Base-by-base conservation (phyloP, 1,140 invertebrate genomes). In the Nephotettix cincticeps region DNA sequence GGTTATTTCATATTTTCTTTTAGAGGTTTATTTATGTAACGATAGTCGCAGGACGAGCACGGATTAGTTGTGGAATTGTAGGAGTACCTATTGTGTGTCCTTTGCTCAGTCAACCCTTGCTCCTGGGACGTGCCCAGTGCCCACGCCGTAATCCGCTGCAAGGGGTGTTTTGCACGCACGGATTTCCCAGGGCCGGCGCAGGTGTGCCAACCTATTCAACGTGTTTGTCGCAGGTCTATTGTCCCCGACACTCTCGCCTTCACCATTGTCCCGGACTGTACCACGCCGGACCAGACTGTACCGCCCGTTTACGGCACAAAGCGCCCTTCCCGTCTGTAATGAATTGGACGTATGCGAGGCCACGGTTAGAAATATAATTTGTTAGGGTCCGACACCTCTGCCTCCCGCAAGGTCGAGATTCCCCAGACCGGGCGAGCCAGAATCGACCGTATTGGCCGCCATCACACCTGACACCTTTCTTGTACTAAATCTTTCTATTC, bases 341-440 rank as follows among this genome's bases (percentile, higher is more conserved):
- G 56, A 61, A 61, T 61, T 61, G 56, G 23, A 61, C 56, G 21
- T 61, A 61, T 61, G 56, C 56, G 56, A 27, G 56, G 23, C 56
- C 56, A 61, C 21, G 47, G 47, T 54, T 54, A 54, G 56, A 61
- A 61, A 61, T 61, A 61, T 61, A 61, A 61, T 61, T 61, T 61
- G 56, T 61, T 61, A 61, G 56, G 56, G 56, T 61, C 56, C 56
- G 56, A 61, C 56, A 61, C 56, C 56, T 61, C 56, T 21, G 47
- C 6, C 6, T 4, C 47, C 21, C 25, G 25, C 27, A 27, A 61
- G 56, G 56, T 25, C 56, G 56, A 61, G 56, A 61, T 27, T 61
- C 56, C 25, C 56, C 21, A 9, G 4, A 61, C 56, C 56, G 25
- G 21, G 9, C 56, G 21, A 25, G 56, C 56, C 56, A 61, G 56